phyloP scores from a whole-genome alignment of 1,140 invertebrate genomes.

The Drosophila leontia region DNA sequence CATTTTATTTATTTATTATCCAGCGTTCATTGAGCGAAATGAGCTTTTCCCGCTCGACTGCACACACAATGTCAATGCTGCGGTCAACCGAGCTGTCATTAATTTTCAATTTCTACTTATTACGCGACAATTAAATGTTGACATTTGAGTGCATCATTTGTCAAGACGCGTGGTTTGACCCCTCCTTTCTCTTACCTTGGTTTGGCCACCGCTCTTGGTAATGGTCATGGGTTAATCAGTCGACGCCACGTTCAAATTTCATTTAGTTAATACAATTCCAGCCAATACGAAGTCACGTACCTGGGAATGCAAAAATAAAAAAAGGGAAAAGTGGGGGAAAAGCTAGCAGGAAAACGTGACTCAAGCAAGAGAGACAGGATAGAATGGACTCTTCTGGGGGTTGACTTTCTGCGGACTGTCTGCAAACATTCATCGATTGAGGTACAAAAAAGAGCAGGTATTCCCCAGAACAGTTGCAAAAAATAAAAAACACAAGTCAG shows the following conservation, averaged over 20 bases:
- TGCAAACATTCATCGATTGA: slow-evolving; percentile 30
- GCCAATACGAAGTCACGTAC: slow-evolving; percentile 44
- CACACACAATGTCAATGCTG: slow-evolving; percentile 43
- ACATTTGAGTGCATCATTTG: slow-evolving; percentile 51
- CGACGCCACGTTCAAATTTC: slow-evolving; percentile 74
- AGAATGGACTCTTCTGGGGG: background rate
- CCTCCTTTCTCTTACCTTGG: background rate
- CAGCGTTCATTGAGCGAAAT: slow-evolving; percentile 29
- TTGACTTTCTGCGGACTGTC: slow-evolving; percentile 28
- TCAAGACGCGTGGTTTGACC: slow-evolving; percentile 6
- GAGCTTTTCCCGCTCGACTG: slow-evolving; percentile 20
- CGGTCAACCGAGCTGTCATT: slow-evolving; percentile 61
- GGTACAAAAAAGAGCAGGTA: slow-evolving; percentile 3
- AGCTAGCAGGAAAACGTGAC: slow-evolving; percentile 16
- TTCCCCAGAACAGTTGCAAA: background rate
- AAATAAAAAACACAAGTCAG: background rate
- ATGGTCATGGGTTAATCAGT: slow-evolving; percentile 39
- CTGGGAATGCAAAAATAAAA: slow-evolving; percentile 42
- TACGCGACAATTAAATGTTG: slow-evolving; percentile 70
- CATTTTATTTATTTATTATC: slow-evolving; percentile 31
- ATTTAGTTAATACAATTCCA: slow-evolving; percentile 70
- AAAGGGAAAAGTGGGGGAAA: background rate
- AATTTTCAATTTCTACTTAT: slow-evolving; percentile 67
- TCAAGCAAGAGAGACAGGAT: slow-evolving; percentile 1
- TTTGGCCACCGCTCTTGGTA: background rate